Evolutionary conservation across 2,888 invertebrate genomes (phyloP), one percentile per base, ranked within the genome.

Genomic region (Caenorhabditis angaria): DNA sequence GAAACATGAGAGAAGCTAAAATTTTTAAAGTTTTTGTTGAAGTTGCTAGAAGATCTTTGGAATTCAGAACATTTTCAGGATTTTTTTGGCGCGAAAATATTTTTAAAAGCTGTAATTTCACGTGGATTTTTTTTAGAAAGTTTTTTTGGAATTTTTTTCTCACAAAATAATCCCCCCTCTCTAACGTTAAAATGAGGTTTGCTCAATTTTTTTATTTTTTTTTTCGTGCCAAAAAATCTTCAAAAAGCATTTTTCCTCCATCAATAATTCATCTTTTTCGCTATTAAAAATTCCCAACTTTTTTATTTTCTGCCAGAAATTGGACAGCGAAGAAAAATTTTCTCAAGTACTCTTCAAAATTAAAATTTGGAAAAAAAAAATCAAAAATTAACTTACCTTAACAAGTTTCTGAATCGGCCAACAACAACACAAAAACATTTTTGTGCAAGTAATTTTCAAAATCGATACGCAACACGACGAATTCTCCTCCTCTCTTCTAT

Each of bases 361-460:
- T 6, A 48, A 14, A 48, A 48, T 20, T 4, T 22, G 50, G 8
- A 22, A 10, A 50, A 50, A 20, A 59, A 59, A 28, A 47, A 48
- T 25, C 25, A 22, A 53, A 65, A n/a, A 18, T 12, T n/a, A 0
- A 6, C 73, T 51, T 32, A 81, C 81, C 77, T 73, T 76, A 20
- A 75, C 85, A 76, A 84, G 85, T 64, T 84, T 83, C 58, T 78
- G 81, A 27, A 82, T 61, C n/a, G 85, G 85, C 76, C 82, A 85
- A 64, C 85, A 85, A 68, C 82, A 85, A 65, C 79, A 83, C 55
- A 70, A 54, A 35, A 79, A 54, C 79, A 79, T 79, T 59, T 64
- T 70, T 29, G 41, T 27, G 12, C 61, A 24, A 14, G 53, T 22
- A n/a, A 56, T 29, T 18, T 54, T 32, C 51, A 67, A 64, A 67